phyloP scores from a whole-genome alignment of 2,797 vertebrate species.

The Fundulus diaphanus region DNA sequence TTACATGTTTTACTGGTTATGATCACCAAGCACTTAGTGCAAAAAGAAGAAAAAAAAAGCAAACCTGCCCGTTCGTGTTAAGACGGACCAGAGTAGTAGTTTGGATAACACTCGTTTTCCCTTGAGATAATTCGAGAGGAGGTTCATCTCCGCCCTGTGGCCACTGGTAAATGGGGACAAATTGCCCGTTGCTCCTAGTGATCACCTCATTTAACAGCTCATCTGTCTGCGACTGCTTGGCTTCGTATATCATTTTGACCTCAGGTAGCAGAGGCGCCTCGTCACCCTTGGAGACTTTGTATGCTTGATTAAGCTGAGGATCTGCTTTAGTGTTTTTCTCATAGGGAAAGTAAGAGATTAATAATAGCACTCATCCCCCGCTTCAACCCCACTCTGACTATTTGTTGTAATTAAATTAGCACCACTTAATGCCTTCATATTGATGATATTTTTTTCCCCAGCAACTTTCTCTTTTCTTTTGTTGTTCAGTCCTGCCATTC shows the following conservation, averaged over 20 bases:
- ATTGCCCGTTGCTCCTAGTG: conserved; percentile 11
- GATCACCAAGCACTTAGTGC: not conserved
- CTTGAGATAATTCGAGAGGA: conserved; percentile 8
- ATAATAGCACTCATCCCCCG: conserved; percentile 18
- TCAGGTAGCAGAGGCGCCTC: conserved; percentile 8
- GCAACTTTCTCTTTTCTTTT: not conserved
- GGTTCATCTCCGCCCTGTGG: conserved; percentile 23
- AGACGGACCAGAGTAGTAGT: conserved; percentile 8
- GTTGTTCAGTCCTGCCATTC: not conserved
- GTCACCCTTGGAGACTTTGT: conserved; percentile 10
- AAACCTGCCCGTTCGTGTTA: conserved; percentile 1
- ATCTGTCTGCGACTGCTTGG: conserved; percentile 12
- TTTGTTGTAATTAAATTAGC: conserved; percentile 25
- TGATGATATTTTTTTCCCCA: not conserved
- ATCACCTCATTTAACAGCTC: conserved; percentile 43
- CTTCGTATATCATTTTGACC: conserved; percentile 31
- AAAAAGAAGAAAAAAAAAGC: not conserved
- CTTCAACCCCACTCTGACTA: not conserved
- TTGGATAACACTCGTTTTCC: conserved; percentile 8
- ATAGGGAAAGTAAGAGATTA: conserved; percentile 24
- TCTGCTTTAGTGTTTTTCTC: conserved; percentile 12
- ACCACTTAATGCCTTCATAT: conserved; percentile 7
- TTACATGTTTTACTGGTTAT: not conserved
- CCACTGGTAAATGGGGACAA: conserved; percentile 32
- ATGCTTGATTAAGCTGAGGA: not conserved